Evolutionary conservation across 2,113 vertebrate species (phyloP).

Genomic region (Oriolus oriolus): DNA sequence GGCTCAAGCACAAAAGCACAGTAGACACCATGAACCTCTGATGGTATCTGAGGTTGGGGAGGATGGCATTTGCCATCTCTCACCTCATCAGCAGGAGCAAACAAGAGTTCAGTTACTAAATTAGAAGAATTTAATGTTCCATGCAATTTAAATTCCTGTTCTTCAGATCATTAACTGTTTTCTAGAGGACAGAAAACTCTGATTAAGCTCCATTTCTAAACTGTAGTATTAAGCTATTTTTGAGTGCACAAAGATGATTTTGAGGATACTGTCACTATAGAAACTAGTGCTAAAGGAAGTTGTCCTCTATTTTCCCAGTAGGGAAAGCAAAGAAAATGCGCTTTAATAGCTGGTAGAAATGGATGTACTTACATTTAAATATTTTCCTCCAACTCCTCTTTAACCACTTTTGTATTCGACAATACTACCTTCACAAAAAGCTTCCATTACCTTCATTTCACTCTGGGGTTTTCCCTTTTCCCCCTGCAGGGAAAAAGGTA

Average conservation of each 20-base stretch:
- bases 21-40: neutral
- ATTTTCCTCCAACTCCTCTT: neutral
- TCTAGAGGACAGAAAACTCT: neutral
- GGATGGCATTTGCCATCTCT: neutral
- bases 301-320: neutral
- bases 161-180: neutral
- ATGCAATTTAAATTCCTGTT: neutral
- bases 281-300: slow-evolving; percentile 33
- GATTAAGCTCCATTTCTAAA: neutral
- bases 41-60: neutral
- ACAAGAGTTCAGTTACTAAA: neutral
- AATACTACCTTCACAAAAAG: neutral
- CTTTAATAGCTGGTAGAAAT: neutral
- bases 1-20: neutral
- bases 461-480: neutral
- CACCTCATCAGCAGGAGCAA: neutral
- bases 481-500: neutral
- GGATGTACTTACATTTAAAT: neutral
- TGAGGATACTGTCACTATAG: slow-evolving; percentile 55
- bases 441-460: neutral
- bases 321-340: neutral
- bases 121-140: neutral
- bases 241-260: slow-evolving; percentile 13
- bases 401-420: neutral
- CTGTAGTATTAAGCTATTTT: slow-evolving; percentile 22